A percentile compares a stretch with the other conserved stretches of the same genome.
These are phyloP conservation scores for Himalopsyche anomala DNA, from an alignment of 2,888 invertebrate species.

Conservation along the genomic window DNA sequence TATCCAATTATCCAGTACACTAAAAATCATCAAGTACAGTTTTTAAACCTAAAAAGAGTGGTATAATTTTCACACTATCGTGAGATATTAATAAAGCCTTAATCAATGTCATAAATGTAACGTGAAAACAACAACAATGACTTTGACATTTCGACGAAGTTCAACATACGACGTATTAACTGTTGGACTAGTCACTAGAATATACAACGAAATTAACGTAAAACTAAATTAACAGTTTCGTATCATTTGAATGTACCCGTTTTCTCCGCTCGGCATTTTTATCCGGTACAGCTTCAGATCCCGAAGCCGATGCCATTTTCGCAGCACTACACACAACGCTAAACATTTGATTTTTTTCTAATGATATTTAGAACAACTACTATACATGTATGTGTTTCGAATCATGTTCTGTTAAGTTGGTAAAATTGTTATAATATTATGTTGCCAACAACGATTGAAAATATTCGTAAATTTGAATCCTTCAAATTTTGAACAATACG, in stretches of 20 bases:
- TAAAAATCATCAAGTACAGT: no score
- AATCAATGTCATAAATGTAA: not conserved
- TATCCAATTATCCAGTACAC: no score
- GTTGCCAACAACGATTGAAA: no score
- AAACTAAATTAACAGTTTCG: not conserved
- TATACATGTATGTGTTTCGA: no score
- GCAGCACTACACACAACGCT: constrained; percentile 62
- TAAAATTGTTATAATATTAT: no score
- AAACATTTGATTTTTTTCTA: constrained; percentile 53
- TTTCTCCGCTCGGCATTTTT: constrained; percentile 58
- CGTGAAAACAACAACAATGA: constrained; percentile 56
- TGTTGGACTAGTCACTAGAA: not conserved
- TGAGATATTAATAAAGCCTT: no score
- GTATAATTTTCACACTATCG: no score
- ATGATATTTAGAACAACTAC: no score
- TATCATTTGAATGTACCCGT: constrained; percentile 42
- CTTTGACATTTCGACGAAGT: constrained; percentile 49
- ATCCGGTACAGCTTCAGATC: constrained; percentile 49
- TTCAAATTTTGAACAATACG: no score
- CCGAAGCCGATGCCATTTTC: constrained; percentile 63
- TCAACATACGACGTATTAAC: not conserved
- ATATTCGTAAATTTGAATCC: no score
- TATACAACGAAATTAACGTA: not conserved
- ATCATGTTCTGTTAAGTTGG: no score
- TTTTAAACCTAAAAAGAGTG: no score